Evolutionary conservation across 2,113 vertebrate species (phyloP).

Genomic region (Osmerus mordax): DNA sequence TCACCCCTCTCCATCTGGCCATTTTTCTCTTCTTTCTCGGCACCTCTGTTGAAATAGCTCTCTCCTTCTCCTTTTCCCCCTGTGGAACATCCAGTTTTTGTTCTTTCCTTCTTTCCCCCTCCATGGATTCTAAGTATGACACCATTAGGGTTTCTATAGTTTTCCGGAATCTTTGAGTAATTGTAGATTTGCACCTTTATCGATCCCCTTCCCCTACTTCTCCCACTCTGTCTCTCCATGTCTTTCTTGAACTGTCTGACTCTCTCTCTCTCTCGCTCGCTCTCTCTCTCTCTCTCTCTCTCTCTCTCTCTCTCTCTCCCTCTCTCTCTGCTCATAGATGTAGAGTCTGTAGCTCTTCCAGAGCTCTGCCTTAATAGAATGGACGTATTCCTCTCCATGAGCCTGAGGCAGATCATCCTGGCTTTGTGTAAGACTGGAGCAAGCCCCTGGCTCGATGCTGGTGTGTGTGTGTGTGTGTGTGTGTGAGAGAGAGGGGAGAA

Average conservation of each 20-base stretch:
- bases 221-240: background rate
- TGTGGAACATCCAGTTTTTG: slow-evolving; percentile 25
- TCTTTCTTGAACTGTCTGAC: background rate
- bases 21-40: too few relatives aligned
- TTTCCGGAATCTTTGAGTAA: background rate
- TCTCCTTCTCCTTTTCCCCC: background rate
- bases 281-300: background rate
- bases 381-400: slow-evolving; percentile 31
- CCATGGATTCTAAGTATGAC: background rate
- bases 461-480: background rate
- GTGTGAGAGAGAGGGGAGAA: slow-evolving; percentile 1
- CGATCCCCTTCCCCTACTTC: background rate
- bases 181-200: too few relatives aligned
- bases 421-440: slow-evolving; percentile 33
- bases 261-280: background rate
- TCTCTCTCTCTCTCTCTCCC: background rate
- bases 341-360: slow-evolving; percentile 7
- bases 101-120: background rate
- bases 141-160: background rate
- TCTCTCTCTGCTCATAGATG: background rate
- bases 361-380: slow-evolving; percentile 4
- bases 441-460: slow-evolving; percentile 37
- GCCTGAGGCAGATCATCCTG: slow-evolving; percentile 31
- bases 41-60: too few relatives aligned
- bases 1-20: too few relatives aligned